phyloP scores from a whole-genome alignment of 2,797 vertebrate genomes.

The Cynodonichthys magdalenae region DNA sequence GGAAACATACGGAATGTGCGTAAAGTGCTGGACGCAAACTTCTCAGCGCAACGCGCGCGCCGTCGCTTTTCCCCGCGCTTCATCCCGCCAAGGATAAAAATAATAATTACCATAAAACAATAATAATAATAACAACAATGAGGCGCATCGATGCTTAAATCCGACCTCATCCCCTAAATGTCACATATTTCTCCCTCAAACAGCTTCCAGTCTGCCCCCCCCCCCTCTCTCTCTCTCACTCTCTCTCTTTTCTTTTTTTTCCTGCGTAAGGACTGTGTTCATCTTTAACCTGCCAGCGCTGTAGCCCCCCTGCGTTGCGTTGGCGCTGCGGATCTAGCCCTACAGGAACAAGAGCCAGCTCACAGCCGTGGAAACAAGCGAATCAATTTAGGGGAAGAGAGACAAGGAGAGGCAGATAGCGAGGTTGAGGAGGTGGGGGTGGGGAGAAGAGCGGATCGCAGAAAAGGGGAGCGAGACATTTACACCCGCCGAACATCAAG shows the following conservation, averaged over 20 bases:
- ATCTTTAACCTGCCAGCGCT: conserved; percentile 68
- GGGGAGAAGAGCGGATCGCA: conserved; percentile 46
- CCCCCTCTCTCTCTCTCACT: background rate
- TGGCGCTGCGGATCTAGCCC: conserved; percentile 79
- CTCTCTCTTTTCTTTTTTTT: background rate
- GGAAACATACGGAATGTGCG: conserved; percentile 75
- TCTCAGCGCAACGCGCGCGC: conserved; percentile 76
- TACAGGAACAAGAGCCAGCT: conserved; percentile 73
- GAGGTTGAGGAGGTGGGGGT: conserved; percentile 50
- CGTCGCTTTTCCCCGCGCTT: conserved; percentile 78
- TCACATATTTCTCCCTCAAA: conserved; percentile 53
- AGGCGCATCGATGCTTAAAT: conserved; percentile 68
- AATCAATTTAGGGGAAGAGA: conserved; percentile 63
- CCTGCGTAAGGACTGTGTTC: conserved; percentile 62
- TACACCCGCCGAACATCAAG: conserved; percentile 58
- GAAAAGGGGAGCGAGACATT: conserved; percentile 49
- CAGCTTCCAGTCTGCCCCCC: conserved; percentile 38
- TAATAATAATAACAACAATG: background rate
- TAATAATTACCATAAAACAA: conserved; percentile 9
- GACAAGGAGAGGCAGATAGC: conserved; percentile 51
- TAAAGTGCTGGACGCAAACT: conserved; percentile 75
- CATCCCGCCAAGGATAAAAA: conserved; percentile 54
- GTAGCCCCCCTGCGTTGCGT: conserved; percentile 75
- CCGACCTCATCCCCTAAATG: conserved; percentile 57
- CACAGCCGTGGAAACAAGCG: conserved; percentile 72